Base-by-base conservation (phyloP, 2,113 vertebrate species). In the Percopsis transmontana region DNA sequence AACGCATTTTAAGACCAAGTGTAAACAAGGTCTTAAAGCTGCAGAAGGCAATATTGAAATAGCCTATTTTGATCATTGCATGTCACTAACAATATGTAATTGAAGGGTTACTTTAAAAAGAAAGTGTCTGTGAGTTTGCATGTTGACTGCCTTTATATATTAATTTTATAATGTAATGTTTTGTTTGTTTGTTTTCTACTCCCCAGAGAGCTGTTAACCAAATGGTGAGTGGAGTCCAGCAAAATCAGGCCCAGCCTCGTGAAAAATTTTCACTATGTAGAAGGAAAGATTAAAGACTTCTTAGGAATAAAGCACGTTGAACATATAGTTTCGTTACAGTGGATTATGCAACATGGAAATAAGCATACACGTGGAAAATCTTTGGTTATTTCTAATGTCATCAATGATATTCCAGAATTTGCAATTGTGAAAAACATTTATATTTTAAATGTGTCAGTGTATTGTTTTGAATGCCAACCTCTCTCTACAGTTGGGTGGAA, bases 121-220 rank as follows among this genome's bases (percentile, higher is more conserved):
- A 13, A n/a, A 47, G 45, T 47, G 7, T 47, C 7, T 47, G 45
- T n/a, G n/a, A n/a, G n/a, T n/a, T n/a, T 51, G 9, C 19, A 10
- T 51, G 9, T 51, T 12, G 12, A 16, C 33, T 9, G 3, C 13
- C 20, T 24, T 27, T 51, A 8, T 15, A 51, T 51, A 19, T 11
- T 14, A 42, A 40, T 27, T 56, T 5, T 33, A 53, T 63, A 42
- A 21, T 54, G 38, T 42, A 44, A 52, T 70, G 3, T 58, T 9
- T 38, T 54, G 15, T 54, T 60, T 52, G 1, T 19, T 53, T 60
- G 24, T 58, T 48, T 72, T 48, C 45, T 1, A 24, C 52, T 47
- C 48, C 42, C 33, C 60, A 73, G 76, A 74, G 70, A 66, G 64
- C 67, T 66, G 52, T 77, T 63, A 67, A 77, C 59, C 51, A 72